Percentiles rank a stretch among this genome's conserved stretches.
Evolutionary conservation across 2,888 invertebrate genomes (phyloP).

Genomic region (Bombyx huttoni): DNA sequence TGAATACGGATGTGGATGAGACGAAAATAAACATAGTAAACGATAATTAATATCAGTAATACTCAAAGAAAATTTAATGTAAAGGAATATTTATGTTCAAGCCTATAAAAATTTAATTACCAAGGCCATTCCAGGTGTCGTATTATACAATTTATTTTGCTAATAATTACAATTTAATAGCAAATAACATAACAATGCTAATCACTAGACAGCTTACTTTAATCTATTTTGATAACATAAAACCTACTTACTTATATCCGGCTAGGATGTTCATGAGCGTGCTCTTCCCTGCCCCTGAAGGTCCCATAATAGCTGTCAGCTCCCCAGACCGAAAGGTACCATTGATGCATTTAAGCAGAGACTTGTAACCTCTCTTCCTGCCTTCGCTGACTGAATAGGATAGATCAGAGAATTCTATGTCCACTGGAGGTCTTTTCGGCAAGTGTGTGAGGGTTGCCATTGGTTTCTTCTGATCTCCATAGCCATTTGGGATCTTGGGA

Average conservation of each 20-base stretch:
- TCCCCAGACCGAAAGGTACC: slow-evolving; percentile 93
- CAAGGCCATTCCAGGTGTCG: no score
- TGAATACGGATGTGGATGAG: no score
- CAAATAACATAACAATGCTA: no score
- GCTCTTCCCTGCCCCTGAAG: slow-evolving; percentile 85
- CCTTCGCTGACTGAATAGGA: slow-evolving; percentile 92
- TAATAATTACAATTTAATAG: no score
- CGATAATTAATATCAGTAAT: no score
- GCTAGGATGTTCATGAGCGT: slow-evolving; percentile 91
- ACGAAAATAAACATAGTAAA: no score
- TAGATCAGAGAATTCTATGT: slow-evolving; percentile 90
- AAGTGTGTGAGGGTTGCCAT: slow-evolving; percentile 84
- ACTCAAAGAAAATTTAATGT: no score
- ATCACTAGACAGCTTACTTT: neutral
- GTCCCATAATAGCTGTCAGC: slow-evolving; percentile 96
- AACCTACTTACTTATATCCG: slow-evolving; percentile 82
- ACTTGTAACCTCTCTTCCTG: slow-evolving; percentile 84
- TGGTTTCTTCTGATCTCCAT: slow-evolving; percentile 80
- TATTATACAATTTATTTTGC: no score
- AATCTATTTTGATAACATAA: neutral
- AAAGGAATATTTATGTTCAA: no score
- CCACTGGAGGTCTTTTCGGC: slow-evolving; percentile 89
- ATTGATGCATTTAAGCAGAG: slow-evolving; percentile 88
- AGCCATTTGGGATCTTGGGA: slow-evolving; percentile 81
- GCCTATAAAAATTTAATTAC: no score